Conservation (phyloP, 2,888 invertebrate genomes). For the Anorthoa munda region DNA sequence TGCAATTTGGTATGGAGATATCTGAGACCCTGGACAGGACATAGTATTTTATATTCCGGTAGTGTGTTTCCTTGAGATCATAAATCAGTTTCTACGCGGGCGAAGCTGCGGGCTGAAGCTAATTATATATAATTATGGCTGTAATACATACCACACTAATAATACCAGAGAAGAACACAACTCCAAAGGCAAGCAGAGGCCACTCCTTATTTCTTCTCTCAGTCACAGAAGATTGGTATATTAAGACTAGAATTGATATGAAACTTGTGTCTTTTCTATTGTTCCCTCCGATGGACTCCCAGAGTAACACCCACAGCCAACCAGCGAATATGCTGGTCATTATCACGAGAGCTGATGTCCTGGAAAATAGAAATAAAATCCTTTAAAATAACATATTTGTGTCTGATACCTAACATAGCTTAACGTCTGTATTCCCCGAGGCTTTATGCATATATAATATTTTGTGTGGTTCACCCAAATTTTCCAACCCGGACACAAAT, state of each 20-base stretch:
- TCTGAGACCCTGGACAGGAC: no score
- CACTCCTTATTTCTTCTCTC: slow-evolving; percentile 88
- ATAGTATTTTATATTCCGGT: no score
- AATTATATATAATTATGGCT: no score
- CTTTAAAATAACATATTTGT: not conserved
- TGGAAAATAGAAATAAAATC: slow-evolving; percentile 75
- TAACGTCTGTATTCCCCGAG: no score
- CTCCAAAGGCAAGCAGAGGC: slow-evolving; percentile 90
- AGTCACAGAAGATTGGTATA: slow-evolving; percentile 91
- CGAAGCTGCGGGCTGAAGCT: no score
- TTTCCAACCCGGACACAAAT: no score
- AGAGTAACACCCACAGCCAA: slow-evolving; percentile 90
- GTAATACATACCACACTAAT: slow-evolving; percentile 91
- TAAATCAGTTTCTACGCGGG: no score
- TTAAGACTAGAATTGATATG: slow-evolving; percentile 90
- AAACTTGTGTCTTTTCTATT: slow-evolving; percentile 88
- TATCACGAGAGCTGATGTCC: slow-evolving; percentile 91
- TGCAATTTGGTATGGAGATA: no score
- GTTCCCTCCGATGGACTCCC: slow-evolving; percentile 87
- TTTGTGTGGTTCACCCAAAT: no score
- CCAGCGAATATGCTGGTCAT: slow-evolving; percentile 91
- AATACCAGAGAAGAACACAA: slow-evolving; percentile 91
- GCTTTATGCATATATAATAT: no score
- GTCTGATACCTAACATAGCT: no score
- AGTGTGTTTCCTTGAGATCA: no score